Evolutionary conservation across 2,888 invertebrate species (phyloP), one percentile per base, ranked within the genome.

Genomic region (Heliconius ethilla): DNA sequence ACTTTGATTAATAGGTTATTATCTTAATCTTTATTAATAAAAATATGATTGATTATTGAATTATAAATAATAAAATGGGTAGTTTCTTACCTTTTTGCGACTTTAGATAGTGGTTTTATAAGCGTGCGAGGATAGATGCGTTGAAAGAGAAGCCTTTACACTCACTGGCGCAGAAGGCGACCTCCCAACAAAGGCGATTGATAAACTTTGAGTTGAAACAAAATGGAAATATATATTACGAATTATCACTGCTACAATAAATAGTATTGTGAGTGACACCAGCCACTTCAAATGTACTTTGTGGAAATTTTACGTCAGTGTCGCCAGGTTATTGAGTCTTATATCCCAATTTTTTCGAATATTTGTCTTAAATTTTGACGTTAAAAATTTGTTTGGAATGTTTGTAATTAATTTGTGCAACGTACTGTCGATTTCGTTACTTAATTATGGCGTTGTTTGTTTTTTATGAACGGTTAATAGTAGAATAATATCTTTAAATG

Each of bases 81-180:
- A 63, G 37, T 22, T n/a, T 51, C 29, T 29, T 65, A 67, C 59
- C 63, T 66, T 78, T 70, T 75, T 80, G 70, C 79, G 81, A 75
- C 75, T 80, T 80, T 81, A 40, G n/a, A 22, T n/a, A 59, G 9
- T 59, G n/a, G n/a, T n/a, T 74, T 72, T 78, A 78, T 33, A 29
- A 72, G 29, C 73, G 69, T 63, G 25, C 67, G 59, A 70, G 55
- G 67, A 77, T 74, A 80, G 87, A 86, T 86, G 88, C 87, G 92
- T 91, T 88, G 90, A 89, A 91, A 90, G 91, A 85, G 89, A 84
- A 86, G 88, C 92, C 94, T 94, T 94, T 94, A 93, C 94, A 93
- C 94, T 90, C 94, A 94, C 95, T 94, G 94, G 94, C 90, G 91
- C 86, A 94, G 94, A 95, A 94, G 94, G 91, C 90, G 85, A 87